Base-by-base conservation (phyloP, 2,113 vertebrate species). In the Periophthalmus modestus region DNA sequence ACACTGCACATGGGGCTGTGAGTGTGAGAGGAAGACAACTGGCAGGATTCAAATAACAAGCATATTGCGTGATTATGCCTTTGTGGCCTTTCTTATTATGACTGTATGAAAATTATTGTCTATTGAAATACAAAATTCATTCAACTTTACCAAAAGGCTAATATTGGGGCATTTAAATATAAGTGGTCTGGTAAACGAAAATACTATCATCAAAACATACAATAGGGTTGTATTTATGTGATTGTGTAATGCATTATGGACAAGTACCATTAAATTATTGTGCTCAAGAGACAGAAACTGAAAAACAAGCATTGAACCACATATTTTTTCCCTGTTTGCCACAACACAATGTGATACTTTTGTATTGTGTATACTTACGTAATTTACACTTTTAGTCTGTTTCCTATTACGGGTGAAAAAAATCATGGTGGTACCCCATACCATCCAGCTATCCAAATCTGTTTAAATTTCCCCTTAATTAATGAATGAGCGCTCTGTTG, bases 1-100 rank as follows among this genome's bases (percentile, higher is more conserved):
- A 90, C 84, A 86, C 78, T 79, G 86, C 79, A 81, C 85, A 86
- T 76, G 71, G 72, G 73, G 69, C 78, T 71, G 68, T 33, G 19
- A 43, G 39, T 71, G 46, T 74, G 61, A 68, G 24, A 70, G 24
- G 69, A 62, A 63, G 75, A 43, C 62, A n/a, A 65, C 34, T 39
- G 9, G 3, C 18, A 39, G 62, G 33, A 65, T n/a, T 39, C 39
- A 39, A 39, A 39, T 65, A 21, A n/a, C 33, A 36, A 63, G 1
- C 34, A 39, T 65, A 18, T n/a, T 18, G 6, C 7, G 6, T n/a
- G 5, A 7, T 54, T 54, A 55, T 19, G 19, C 7, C 19, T 55
- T 55, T 55, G 19, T 55, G 18, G 18, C 50, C 19, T 54, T 54
- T 54, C 19, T 7, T 52, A 19, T n/a, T 54, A n/a, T 19, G 16